A percentile compares a stretch with the other conserved stretches of the same genome.
These are phyloP conservation scores for Ceratosolen solmsi DNA, from an alignment of 1,140 invertebrate genomes.

Conservation along the genomic window DNA sequence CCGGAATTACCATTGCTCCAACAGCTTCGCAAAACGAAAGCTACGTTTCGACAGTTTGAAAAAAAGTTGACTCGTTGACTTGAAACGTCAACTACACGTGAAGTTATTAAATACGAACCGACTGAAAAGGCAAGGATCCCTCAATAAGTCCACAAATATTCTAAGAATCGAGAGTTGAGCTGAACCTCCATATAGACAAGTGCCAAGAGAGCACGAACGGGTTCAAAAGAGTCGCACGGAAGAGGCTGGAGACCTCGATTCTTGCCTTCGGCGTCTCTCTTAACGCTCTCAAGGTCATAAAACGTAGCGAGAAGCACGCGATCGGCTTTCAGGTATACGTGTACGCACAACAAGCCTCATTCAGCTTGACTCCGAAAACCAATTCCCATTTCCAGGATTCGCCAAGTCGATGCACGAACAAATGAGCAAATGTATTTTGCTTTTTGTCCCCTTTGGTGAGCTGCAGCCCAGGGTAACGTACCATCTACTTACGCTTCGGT, in stretches of 20 bases:
- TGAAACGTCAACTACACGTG: slow-evolving; percentile 32
- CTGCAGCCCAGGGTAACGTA: not conserved
- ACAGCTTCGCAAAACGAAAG: not conserved
- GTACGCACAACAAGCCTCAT: slow-evolving; percentile 31
- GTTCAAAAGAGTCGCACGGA: slow-evolving; percentile 43
- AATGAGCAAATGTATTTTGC: not conserved
- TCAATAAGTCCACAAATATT: slow-evolving; percentile 20
- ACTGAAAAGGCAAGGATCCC: slow-evolving; percentile 2
- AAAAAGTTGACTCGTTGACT: slow-evolving; percentile 33
- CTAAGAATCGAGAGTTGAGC: slow-evolving; percentile 31
- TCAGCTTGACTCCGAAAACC: slow-evolving; percentile 28
- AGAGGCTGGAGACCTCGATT: slow-evolving; percentile 41
- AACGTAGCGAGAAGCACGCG: slow-evolving; percentile 35
- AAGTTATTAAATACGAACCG: slow-evolving; percentile 33
- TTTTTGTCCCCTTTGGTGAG: not conserved
- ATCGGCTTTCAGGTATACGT: slow-evolving; percentile 29
- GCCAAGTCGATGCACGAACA: not conserved
- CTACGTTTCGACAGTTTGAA: slow-evolving; percentile 5
- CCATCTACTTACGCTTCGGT: not conserved
- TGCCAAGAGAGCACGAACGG: slow-evolving; percentile 37
- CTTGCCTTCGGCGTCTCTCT: slow-evolving; percentile 22
- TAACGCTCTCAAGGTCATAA: slow-evolving; percentile 30
- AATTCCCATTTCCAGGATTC: slow-evolving; percentile 42
- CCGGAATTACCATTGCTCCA: not conserved
- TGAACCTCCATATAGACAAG: slow-evolving; percentile 30